A percentile compares a stretch with the other conserved stretches of the same genome.
phyloP scores from a whole-genome alignment of 2,888 invertebrate genomes.

The Thymelicus acteon region DNA sequence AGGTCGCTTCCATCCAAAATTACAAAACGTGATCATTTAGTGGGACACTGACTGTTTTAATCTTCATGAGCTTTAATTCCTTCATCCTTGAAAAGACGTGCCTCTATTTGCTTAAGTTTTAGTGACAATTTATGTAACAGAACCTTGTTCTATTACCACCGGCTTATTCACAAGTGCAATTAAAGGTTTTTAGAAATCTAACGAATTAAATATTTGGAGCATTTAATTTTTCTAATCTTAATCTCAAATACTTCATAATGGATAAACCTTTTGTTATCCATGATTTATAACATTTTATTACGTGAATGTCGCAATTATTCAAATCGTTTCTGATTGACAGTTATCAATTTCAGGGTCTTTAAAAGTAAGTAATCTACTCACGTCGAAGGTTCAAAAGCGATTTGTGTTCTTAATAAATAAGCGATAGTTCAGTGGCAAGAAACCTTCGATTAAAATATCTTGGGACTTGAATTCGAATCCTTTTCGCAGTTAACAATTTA shows the following conservation, averaged over 20 bases:
- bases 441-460: too few relatives aligned
- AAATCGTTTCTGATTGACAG: conserved; percentile 2
- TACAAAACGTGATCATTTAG: too few relatives aligned
- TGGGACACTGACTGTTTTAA: not conserved
- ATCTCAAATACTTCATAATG: conserved; percentile 5
- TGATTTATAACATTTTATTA: conserved; percentile 1
- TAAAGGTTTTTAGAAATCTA: conserved; percentile 28
- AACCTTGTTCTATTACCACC: conserved; percentile 45
- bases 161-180: conserved; percentile 13
- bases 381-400: not conserved
- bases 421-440: too few relatives aligned
- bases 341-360: conserved; percentile 3
- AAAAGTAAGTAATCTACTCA: not conserved
- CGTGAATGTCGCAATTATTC: conserved; percentile 2
- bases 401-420: too few relatives aligned
- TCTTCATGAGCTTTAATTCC: conserved; percentile 15
- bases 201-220: conserved; percentile 2
- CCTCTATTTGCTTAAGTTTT: conserved; percentile 43
- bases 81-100: conserved; percentile 55
- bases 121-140: conserved; percentile 45
- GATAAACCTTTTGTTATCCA: conserved; percentile 14
- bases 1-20: too few relatives aligned
- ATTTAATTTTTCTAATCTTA: conserved; percentile 15
- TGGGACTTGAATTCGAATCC: too few relatives aligned
- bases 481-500: too few relatives aligned